Evolutionary conservation across 2,888 invertebrate species (phyloP).

Genomic region (Campoplex capitator): DNA sequence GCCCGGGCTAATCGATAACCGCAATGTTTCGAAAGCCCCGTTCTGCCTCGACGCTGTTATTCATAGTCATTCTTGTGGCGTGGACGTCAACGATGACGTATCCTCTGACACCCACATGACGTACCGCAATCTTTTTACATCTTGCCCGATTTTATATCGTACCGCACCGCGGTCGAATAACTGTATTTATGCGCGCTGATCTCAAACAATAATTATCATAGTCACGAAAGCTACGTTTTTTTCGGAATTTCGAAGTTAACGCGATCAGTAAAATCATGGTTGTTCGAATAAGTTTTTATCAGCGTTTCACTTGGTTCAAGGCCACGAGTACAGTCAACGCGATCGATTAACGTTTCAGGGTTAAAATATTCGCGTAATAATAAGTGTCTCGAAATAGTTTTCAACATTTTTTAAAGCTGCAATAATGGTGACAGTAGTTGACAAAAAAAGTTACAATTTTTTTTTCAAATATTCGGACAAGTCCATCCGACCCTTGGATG

Average conservation of each 20-base stretch:
- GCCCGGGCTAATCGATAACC: conserved; percentile 72
- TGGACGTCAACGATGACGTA: conserved; percentile 71
- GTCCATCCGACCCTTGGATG: neutral
- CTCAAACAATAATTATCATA: conserved; percentile 1
- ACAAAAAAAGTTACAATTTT: neutral
- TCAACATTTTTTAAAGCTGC: neutral
- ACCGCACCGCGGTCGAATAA: neutral
- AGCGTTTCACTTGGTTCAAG: neutral
- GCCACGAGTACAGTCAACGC: neutral
- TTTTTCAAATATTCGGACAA: neutral
- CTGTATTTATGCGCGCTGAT: neutral
- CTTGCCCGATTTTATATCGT: conserved; percentile 9
- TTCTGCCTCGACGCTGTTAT: conserved; percentile 65
- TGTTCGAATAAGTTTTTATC: neutral
- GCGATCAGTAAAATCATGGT: neutral
- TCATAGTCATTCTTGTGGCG: conserved; percentile 68
- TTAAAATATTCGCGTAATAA: neutral
- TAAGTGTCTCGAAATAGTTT: neutral
- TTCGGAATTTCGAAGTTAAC: neutral
- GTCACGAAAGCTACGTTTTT: conserved; percentile 38
- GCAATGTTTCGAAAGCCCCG: conserved; percentile 66
- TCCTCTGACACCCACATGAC: conserved; percentile 52
- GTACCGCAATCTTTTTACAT: conserved; percentile 44
- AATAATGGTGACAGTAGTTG: neutral
- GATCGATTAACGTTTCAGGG: neutral